Evolutionary conservation across 2,113 vertebrate species (phyloP).

Genomic region (Macaca nemestrina): DNA sequence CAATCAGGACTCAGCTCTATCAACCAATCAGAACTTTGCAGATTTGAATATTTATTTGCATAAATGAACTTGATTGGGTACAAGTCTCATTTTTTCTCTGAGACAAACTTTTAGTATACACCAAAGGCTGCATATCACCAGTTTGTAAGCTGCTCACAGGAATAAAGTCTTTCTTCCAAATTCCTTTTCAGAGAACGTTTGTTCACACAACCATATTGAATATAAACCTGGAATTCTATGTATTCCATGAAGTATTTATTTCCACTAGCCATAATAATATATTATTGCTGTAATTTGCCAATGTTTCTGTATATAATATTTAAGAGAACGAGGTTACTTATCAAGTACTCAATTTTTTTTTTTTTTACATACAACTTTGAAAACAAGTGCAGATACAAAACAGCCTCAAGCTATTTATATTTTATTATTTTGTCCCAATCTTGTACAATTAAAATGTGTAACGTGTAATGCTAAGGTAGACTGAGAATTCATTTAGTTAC

Average conservation of each 20-base stretch:
- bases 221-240: background rate
- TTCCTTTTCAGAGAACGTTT: too few species aligned
- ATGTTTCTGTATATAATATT: background rate
- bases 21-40: too few species aligned
- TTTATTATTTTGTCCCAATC: background rate
- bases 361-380: background rate
- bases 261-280: background rate
- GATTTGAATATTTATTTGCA: too few species aligned
- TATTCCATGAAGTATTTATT: background rate
- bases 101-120: too few species aligned
- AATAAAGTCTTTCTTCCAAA: too few species aligned
- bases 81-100: too few species aligned
- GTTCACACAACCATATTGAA: background rate
- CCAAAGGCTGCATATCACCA: too few species aligned
- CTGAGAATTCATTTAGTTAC: background rate
- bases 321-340: background rate
- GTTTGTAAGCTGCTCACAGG: too few species aligned
- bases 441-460: background rate
- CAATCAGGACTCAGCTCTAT: too few species aligned
- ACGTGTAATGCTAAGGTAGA: background rate
- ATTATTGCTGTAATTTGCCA: background rate
- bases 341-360: background rate
- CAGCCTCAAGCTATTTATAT: background rate
- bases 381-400: background rate
- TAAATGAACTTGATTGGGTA: too few species aligned